These are phyloP conservation scores for Athrips mouffetella DNA, from an alignment of 2,888 invertebrate genomes.

Conservation along the genomic window DNA sequence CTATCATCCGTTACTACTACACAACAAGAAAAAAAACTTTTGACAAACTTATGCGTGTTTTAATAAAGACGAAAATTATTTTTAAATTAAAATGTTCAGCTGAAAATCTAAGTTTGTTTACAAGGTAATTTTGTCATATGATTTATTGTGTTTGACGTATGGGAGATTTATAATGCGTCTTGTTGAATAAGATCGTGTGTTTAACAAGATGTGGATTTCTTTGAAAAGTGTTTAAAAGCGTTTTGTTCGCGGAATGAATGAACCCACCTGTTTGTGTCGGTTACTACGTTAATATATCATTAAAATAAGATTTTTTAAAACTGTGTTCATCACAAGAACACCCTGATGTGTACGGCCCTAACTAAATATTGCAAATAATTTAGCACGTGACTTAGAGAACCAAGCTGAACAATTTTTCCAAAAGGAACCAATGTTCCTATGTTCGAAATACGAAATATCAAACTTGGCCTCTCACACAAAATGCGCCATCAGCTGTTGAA, in stretches of 20 bases:
- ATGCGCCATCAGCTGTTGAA: too few relatives aligned
- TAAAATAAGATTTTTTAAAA: too few relatives aligned
- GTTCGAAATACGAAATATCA: too few relatives aligned
- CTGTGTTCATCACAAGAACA: too few relatives aligned
- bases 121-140: slow-evolving; percentile 1
- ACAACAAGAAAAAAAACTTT: neutral
- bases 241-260: slow-evolving; percentile 7
- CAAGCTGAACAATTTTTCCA: too few relatives aligned
- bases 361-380: too few relatives aligned
- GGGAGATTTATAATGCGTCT: slow-evolving; percentile 8
- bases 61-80: slow-evolving; percentile 4
- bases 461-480: too few relatives aligned
- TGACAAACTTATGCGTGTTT: slow-evolving; percentile 2
- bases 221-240: slow-evolving; percentile 11
- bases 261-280: slow-evolving; percentile 2
- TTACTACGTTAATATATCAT: neutral
- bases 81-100: slow-evolving; percentile 1
- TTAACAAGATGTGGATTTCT: slow-evolving; percentile 9
- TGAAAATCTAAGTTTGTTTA: slow-evolving; percentile 3
- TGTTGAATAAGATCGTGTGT: slow-evolving; percentile 2
- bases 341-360: too few relatives aligned
- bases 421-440: too few relatives aligned
- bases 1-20: slow-evolving; percentile 11
- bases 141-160: slow-evolving; percentile 15
- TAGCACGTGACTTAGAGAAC: too few relatives aligned